phyloP scores from a whole-genome alignment of 2,888 invertebrate species.

The Melanostoma mellinum region DNA sequence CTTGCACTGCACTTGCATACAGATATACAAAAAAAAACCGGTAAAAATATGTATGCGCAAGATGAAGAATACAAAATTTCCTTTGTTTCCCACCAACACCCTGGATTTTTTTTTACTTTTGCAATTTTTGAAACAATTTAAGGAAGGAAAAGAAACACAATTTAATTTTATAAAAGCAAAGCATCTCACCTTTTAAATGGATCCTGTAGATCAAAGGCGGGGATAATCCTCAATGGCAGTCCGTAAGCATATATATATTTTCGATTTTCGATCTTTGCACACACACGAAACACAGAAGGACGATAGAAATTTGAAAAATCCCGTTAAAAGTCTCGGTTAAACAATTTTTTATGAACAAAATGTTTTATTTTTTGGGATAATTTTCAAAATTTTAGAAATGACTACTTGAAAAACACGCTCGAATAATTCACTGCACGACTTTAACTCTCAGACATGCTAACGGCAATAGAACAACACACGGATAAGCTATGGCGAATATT shows the following conservation, averaged over 20 bases:
- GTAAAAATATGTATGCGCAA: conserved; percentile 46
- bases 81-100: conserved; percentile 45
- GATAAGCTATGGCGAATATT: conserved; percentile 56
- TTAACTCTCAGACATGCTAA: conserved; percentile 72
- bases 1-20: conserved; percentile 24
- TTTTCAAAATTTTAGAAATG: conserved; percentile 41
- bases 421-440: conserved; percentile 56
- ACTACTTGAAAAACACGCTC: conserved; percentile 54
- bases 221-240: conserved; percentile 59
- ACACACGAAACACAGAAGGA: conserved; percentile 59
- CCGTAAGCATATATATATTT: conserved; percentile 27
- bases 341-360: conserved; percentile 15
- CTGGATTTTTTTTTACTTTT: conserved; percentile 5
- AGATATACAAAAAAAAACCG: conserved; percentile 47
- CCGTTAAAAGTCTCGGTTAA: not conserved
- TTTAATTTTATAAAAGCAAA: conserved; percentile 1
- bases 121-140: not conserved
- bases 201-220: conserved; percentile 56
- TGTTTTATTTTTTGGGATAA: conserved; percentile 1
- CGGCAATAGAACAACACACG: conserved; percentile 70
- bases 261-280: conserved; percentile 26
- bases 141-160: not conserved
- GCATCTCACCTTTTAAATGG: conserved; percentile 56
- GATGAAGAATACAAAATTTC: conserved; percentile 16
- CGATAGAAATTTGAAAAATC: conserved; percentile 3